phyloP scores from a whole-genome alignment of 1,140 invertebrate species.

The Atopsyche davidsoni region DNA sequence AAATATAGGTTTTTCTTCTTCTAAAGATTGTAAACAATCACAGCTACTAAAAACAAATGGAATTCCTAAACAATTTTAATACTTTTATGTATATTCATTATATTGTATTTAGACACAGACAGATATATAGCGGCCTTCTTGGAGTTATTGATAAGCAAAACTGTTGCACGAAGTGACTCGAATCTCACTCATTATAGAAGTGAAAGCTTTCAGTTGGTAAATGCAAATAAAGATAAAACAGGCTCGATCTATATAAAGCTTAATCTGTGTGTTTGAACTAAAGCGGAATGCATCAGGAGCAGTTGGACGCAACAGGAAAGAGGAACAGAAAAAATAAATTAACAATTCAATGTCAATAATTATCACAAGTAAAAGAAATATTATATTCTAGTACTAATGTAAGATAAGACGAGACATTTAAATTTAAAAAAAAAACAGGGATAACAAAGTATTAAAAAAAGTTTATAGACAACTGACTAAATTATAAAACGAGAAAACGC shows the following conservation, averaged over 20 bases:
- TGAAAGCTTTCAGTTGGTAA: not conserved
- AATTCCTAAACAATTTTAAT: not conserved
- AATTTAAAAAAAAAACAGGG: not conserved
- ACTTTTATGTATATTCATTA: not conserved
- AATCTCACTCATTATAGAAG: not conserved
- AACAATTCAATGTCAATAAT: not conserved
- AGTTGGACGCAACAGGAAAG: not conserved
- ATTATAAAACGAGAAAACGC: not conserved
- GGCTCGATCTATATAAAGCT: not conserved
- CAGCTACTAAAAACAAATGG: not conserved
- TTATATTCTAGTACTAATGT: not conserved
- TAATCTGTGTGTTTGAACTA: not conserved
- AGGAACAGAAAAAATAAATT: not conserved
- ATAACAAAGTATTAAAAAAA: not conserved
- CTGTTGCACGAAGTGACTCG: not conserved
- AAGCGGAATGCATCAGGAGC: not conserved
- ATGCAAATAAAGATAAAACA: not conserved
- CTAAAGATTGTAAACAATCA: too few species aligned
- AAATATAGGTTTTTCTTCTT: not conserved
- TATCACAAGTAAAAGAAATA: not conserved
- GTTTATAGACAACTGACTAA: not conserved
- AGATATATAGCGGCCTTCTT: not conserved
- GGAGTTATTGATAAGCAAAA: not conserved
- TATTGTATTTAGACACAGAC: too few species aligned
- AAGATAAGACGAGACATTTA: not conserved